Evolutionary conservation across 1,140 invertebrate species (phyloP), one percentile per base, ranked within the genome.

Genomic region (Aphidius gifuensis): DNA sequence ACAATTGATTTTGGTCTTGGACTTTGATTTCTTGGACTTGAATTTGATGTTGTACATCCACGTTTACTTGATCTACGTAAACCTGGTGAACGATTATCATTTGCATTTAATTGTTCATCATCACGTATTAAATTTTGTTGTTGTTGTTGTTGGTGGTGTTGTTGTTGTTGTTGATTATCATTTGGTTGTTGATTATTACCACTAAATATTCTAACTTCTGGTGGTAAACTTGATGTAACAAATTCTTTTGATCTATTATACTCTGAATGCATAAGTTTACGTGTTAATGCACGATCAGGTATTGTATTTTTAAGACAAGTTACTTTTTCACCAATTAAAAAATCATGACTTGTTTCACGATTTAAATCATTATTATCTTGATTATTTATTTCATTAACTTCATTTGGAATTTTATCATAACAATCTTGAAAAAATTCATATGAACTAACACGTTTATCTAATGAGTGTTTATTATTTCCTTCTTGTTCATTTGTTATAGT

Each of bases 11-110:
- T 81, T 4, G 84, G 84, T 45, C 85, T 71, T 0, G 86, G 86
- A 70, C 86, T 87, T 62, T 87, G 84, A 72, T 86, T 88, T 44
- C 85, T 74, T 40, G 84, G 85, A 60, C 82, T 82, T 9, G 78
- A 72, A 65, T 79, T 82, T 7, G 83, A 82, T 1, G 81, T 77
- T 0, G 47, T 44, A 38, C 46, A 39, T 9, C 61, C 70, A 68
- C 80, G 69, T 64, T 79, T 78, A 64, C 68, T 77, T 46, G 80
- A 68, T 64, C 80, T 70, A 65, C 80, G 69, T 45, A 83, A 60
- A 62, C 80, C 75, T 1, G 86, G 86, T 0, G 85, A 86, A 5
- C 83, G 73, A 67, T 82, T 85, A 11, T 84, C 80, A 7, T 78
- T 78, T 46, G 82, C 80, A 53, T 82, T 83, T 9, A 85, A 86